Evolutionary conservation across 2,888 invertebrate genomes (phyloP), one percentile per base, ranked within the genome.

Genomic region (Dolichopus griseipennis): DNA sequence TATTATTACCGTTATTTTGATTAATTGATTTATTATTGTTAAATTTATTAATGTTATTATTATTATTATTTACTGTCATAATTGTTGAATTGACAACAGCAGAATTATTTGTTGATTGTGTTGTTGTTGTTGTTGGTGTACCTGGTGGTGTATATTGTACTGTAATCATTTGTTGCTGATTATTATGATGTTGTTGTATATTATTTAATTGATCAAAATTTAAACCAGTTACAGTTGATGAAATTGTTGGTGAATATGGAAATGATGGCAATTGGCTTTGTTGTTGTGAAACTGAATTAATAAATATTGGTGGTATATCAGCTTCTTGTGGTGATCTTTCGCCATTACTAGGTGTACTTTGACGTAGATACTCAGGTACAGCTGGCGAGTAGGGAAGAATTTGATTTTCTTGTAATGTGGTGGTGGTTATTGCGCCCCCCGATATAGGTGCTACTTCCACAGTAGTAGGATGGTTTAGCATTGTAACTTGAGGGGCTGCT

Each of bases 181-280:
- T 41, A 9, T 61, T 41, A 67, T 61, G 65, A 65, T 37, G 64
- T n/a, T 37, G 65, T 41, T 65, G 66, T 20, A 1, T 67, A 21
- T 27, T 41, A 67, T 61, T 64, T 72, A 71, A 68, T 74, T 65
- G 7, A 63, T 63, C 27, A 33, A 18, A 63, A 63, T 76, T 61
- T 77, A 73, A 83, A 78, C 71, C 81, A 82, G 69, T 80, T 81
- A 75, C 83, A 80, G 67, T 83, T 78, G 76, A 83, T 82, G 67
- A 75, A 20, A 76, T 73, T 7, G 75, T 75, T 27, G 78, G 78
- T 41, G 78, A 78, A 65, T 77, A 77, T 4, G 77, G 73, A 27
- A 74, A 75, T 67, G 74, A 67, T 37, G 66, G 37, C 20, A 63
- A 64, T 27, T 71, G 70, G n/a, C n/a, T n/a, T n/a, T n/a, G 2